Conservation (phyloP, 2,113 vertebrate species). For the Hiodon alosoides region DNA sequence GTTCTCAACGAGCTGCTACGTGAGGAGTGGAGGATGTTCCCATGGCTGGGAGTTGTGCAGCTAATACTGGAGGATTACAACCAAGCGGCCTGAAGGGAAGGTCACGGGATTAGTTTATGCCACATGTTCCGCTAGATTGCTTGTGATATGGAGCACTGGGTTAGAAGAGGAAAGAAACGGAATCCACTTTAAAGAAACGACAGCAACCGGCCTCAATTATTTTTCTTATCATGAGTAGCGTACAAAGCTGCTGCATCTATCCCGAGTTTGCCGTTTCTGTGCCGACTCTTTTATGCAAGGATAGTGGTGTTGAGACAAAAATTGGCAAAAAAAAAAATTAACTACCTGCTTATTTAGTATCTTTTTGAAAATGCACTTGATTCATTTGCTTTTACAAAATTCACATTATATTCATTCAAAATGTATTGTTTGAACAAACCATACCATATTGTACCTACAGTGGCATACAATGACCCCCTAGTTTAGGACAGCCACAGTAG, state of each 20-base stretch:
- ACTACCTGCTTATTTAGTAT: no score
- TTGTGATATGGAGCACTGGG: neutral
- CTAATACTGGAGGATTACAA: slow-evolving; percentile 14
- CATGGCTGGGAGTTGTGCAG: neutral
- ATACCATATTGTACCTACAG: no score
- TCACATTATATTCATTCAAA: no score
- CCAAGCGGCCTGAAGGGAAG: neutral
- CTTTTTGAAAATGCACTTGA: no score
- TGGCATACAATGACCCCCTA: no score
- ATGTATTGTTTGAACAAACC: no score
- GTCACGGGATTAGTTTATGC: slow-evolving; percentile 6
- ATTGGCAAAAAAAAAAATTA: no score
- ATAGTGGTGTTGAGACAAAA: no score
- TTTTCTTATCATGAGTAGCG: neutral
- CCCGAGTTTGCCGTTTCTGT: neutral
- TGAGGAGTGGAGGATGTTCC: neutral
- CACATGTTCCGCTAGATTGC: slow-evolving; percentile 5
- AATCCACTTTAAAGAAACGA: neutral
- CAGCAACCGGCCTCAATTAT: neutral
- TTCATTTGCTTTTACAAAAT: no score
- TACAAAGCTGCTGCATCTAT: neutral
- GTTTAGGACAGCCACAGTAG: no score
- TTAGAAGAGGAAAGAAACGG: neutral
- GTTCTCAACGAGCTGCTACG: neutral
- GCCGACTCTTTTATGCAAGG: no score